Evolutionary conservation across 2,113 vertebrate species (phyloP).

Genomic region (Ctenomys sociabilis): DNA sequence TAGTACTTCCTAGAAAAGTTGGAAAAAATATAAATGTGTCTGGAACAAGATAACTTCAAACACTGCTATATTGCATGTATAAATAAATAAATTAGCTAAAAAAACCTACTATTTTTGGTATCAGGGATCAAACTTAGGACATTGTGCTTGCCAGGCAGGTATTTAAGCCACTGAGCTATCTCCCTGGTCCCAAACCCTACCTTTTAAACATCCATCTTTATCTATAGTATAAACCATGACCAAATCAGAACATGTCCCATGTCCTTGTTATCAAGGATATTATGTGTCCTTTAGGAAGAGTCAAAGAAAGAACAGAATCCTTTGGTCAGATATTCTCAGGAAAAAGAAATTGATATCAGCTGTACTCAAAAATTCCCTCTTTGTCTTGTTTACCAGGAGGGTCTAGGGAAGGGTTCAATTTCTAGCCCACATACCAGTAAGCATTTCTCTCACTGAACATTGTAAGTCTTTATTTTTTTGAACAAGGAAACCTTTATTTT

Average conservation of each 20-base stretch:
- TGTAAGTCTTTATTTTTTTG: neutral
- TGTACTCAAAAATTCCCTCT: neutral
- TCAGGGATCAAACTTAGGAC: too few species aligned
- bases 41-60: neutral
- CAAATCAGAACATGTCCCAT: neutral
- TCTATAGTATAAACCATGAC: neutral
- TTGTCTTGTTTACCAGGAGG: neutral
- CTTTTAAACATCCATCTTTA: neutral
- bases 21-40: neutral
- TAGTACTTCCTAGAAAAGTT: neutral
- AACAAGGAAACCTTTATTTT: constrained; percentile 59
- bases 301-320: neutral
- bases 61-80: neutral
- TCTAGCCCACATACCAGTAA: neutral
- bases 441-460: constrained; percentile 6
- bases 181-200: neutral
- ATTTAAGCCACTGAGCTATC: too few species aligned
- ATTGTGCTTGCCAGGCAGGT: too few species aligned
- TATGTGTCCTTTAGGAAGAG: neutral
- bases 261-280: neutral
- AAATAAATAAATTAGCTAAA: neutral
- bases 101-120: too few species aligned
- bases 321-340: constrained; percentile 5
- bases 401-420: neutral
- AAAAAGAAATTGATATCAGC: neutral